Percentiles rank a stretch among this genome's conserved stretches.
Conservation (phyloP, 1,140 invertebrate species). For the Brachionus plicatilis region DNA sequence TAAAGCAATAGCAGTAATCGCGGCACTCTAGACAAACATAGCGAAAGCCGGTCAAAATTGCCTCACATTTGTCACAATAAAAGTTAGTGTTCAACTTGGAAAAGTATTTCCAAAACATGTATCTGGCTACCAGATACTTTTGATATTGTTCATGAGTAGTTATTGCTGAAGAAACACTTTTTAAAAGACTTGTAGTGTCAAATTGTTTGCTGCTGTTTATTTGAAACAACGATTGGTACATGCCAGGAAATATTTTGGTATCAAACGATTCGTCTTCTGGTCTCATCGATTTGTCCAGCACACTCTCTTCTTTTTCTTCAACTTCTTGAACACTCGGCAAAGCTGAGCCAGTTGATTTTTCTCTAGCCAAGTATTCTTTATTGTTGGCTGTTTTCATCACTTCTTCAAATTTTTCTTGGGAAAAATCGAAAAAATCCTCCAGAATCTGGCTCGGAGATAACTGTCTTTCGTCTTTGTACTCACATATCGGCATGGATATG, state of each 20-base stretch:
- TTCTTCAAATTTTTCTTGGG: constrained; percentile 1
- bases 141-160: constrained; percentile 7
- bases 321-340: background rate
- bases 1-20: constrained; percentile 3
- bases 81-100: constrained; percentile 13
- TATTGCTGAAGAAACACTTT: background rate
- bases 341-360: background rate
- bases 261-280: constrained; percentile 10
- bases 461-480: background rate
- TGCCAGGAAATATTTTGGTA: constrained; percentile 24
- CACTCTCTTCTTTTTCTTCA: background rate
- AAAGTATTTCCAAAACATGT: constrained; percentile 41
- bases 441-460: background rate
- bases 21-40: constrained; percentile 28
- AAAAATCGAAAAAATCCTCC: constrained; percentile 5
- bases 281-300: background rate
- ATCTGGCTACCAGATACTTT: constrained; percentile 31
- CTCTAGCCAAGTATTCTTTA: background rate
- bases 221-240: constrained; percentile 31
- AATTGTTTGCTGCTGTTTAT: background rate
- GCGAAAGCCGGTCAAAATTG: background rate
- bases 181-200: background rate
- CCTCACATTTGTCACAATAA: constrained; percentile 23
- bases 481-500: background rate
- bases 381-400: background rate